phyloP scores from a whole-genome alignment of 2,797 vertebrate genomes.

The Enteromius unitaeniatus region DNA sequence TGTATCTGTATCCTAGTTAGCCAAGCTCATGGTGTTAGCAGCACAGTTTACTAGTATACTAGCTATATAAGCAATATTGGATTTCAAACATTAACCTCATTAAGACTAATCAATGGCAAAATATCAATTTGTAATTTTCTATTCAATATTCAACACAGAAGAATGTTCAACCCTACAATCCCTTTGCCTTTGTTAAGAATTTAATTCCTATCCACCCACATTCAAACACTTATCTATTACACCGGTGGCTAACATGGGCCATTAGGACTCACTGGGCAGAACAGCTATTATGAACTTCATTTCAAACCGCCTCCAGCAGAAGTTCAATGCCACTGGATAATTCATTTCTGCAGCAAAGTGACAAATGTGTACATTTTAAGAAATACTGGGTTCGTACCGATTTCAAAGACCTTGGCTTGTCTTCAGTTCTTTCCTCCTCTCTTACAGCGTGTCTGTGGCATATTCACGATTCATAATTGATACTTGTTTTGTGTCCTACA shows the following conservation, averaged over 20 bases:
- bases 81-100: neutral
- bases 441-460: neutral
- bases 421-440: neutral
- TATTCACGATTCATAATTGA: neutral
- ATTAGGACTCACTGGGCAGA: constrained; percentile 87
- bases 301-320: constrained; percentile 92
- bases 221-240: constrained; percentile 86
- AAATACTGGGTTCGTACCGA: constrained; percentile 63
- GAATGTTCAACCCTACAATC: neutral
- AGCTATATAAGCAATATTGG: neutral
- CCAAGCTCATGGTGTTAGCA: neutral
- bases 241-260: constrained; percentile 85
- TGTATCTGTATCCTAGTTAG: neutral
- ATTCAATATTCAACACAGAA: constrained; percentile 2
- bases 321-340: constrained; percentile 77
- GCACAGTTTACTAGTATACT: neutral
- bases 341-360: constrained; percentile 79
- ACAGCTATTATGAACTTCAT: constrained; percentile 91
- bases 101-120: neutral
- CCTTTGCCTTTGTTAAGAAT: constrained; percentile 83
- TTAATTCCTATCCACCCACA: constrained; percentile 84
- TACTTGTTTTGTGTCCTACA: constrained; percentile 6
- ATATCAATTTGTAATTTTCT: neutral
- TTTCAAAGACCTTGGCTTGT: constrained; percentile 62
- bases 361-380: constrained; percentile 73